These are phyloP conservation scores for Falcaria lacertinaria DNA, from an alignment of 2,888 invertebrate species.

Conservation along the genomic window DNA sequence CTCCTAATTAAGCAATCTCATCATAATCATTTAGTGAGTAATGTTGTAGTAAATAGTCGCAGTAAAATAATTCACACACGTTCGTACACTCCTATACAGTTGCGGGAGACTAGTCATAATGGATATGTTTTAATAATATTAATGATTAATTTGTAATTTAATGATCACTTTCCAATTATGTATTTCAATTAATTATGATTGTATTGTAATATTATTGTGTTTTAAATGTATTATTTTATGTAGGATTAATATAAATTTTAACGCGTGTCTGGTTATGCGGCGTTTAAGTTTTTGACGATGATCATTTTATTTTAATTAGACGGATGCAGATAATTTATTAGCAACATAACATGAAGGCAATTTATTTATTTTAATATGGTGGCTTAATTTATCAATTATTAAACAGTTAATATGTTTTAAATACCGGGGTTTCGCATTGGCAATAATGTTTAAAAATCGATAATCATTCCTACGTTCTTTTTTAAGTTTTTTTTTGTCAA, in stretches of 20 bases:
- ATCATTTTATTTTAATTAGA: neutral
- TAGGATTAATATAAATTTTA: neutral
- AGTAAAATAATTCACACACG: slow-evolving; percentile 35
- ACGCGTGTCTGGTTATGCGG: neutral
- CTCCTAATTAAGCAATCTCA: slow-evolving; percentile 59
- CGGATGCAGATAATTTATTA: neutral
- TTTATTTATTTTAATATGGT: too few relatives aligned
- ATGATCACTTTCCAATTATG: slow-evolving; percentile 4
- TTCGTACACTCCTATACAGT: slow-evolving; percentile 36
- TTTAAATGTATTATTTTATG: neutral
- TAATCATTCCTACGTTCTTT: too few relatives aligned
- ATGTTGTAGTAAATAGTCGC: slow-evolving; percentile 21
- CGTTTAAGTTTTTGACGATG: neutral
- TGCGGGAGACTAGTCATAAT: slow-evolving; percentile 54
- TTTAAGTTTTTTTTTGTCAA: too few relatives aligned
- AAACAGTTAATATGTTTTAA: too few relatives aligned
- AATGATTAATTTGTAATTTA: slow-evolving; percentile 19
- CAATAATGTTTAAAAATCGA: too few relatives aligned
- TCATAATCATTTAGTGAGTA: slow-evolving; percentile 30
- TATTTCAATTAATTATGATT: neutral
- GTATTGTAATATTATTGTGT: neutral
- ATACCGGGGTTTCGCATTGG: too few relatives aligned
- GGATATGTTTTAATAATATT: slow-evolving; percentile 27
- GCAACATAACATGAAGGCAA: neutral
- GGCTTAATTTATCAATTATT: too few relatives aligned